Evolutionary conservation across 2,888 invertebrate species (phyloP).

Genomic region (Napeogenes inachia): DNA sequence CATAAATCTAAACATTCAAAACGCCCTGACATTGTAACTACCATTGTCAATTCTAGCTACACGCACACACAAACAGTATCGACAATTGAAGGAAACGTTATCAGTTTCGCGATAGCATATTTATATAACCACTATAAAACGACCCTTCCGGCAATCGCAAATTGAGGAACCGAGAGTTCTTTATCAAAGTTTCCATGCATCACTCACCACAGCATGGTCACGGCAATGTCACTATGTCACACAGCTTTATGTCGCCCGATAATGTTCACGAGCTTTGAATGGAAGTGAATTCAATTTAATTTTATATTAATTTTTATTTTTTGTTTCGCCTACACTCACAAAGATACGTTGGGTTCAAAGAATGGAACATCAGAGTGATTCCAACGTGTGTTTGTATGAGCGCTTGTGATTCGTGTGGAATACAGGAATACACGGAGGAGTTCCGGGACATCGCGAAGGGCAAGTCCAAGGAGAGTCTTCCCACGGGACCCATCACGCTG

Average conservation of each 20-base stretch:
- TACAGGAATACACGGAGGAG: conserved; percentile 96
- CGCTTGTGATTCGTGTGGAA: conserved; percentile 68
- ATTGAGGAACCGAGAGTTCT: neutral
- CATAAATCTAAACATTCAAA: neutral
- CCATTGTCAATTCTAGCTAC: conserved; percentile 27
- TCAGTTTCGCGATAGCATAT: neutral
- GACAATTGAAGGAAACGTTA: neutral
- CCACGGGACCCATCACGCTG: conserved; percentile 94
- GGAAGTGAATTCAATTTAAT: conserved; percentile 53
- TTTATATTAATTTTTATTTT: conserved; percentile 47
- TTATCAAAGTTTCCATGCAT: conserved; percentile 11
- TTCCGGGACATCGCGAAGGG: conserved; percentile 97
- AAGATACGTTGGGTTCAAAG: conserved; percentile 52
- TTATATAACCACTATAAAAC: neutral
- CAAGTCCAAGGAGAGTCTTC: conserved; percentile 94
- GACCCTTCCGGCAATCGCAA: neutral
- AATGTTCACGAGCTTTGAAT: conserved; percentile 61
- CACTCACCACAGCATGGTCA: conserved; percentile 8
- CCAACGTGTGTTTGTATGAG: conserved; percentile 47
- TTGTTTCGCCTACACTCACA: conserved; percentile 65
- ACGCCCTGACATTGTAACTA: conserved; percentile 13
- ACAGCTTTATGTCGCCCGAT: conserved; percentile 26
- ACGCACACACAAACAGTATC: conserved; percentile 1
- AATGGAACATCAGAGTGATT: conserved; percentile 26
- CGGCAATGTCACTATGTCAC: conserved; percentile 20